These are phyloP conservation scores for Rhincodon typus DNA, from an alignment of 2,797 vertebrate species.

Conservation along the genomic window DNA sequence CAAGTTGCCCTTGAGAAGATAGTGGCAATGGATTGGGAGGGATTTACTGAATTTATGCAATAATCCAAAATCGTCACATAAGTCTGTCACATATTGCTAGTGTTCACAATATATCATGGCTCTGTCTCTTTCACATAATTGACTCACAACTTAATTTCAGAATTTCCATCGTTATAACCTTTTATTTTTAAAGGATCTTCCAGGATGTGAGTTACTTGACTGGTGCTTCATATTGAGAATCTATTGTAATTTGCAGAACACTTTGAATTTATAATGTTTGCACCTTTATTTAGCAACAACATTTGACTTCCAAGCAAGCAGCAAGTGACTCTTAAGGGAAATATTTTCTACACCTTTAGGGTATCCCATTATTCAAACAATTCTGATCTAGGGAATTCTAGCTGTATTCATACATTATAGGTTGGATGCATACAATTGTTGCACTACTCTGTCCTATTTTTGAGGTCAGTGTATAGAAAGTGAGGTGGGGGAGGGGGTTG, in stretches of 20 bases:
- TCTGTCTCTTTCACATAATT: background rate
- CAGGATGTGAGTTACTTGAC: background rate
- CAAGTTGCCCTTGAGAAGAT: too few relatives aligned
- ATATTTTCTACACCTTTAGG: too few relatives aligned
- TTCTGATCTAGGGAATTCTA: too few relatives aligned
- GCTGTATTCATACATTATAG: too few relatives aligned
- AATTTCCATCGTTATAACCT: background rate
- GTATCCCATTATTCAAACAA: too few relatives aligned
- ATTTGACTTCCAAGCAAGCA: too few relatives aligned
- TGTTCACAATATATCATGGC: background rate
- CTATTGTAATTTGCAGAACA: background rate
- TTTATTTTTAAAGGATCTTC: background rate
- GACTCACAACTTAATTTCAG: background rate
- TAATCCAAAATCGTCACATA: background rate
- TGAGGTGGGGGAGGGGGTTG: too few relatives aligned
- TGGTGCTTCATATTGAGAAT: background rate
- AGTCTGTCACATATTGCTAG: background rate
- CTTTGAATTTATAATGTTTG: background rate
- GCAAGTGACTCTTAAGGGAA: too few relatives aligned
- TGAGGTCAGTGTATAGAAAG: too few relatives aligned
- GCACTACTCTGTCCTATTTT: too few relatives aligned
- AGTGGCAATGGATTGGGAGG: background rate
- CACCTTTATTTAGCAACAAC: too few relatives aligned
- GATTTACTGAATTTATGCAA: background rate
- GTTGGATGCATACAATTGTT: too few relatives aligned